Conservation (phyloP, 2,797 vertebrate species). For the Geotrypetes seraphini region DNA sequence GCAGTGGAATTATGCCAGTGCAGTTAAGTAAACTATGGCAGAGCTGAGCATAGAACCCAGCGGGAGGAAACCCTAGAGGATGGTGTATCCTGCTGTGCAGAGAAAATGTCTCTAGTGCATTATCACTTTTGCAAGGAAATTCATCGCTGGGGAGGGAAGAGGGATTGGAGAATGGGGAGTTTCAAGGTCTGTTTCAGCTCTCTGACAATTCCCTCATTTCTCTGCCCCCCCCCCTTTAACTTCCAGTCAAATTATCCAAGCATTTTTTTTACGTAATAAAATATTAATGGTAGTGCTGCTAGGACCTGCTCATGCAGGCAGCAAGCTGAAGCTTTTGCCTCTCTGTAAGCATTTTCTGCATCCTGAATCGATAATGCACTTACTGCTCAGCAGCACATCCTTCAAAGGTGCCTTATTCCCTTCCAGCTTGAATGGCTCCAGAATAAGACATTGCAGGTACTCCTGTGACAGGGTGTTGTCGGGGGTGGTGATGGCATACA, state of each 20-base stretch:
- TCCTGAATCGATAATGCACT: constrained; percentile 57
- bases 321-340: constrained; percentile 47
- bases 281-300: constrained; percentile 54
- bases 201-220: not conserved
- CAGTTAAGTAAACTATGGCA: no score
- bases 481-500: no score
- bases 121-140: no score
- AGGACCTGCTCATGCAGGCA: constrained; percentile 39
- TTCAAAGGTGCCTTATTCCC: not conserved
- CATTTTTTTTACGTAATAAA: constrained; percentile 43
- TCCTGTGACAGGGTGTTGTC: no score
- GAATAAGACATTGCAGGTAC: no score
- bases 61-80: no score
- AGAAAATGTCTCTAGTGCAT: no score
- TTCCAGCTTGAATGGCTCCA: no score
- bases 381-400: constrained; percentile 1
- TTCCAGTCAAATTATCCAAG: constrained; percentile 25
- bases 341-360: constrained; percentile 58
- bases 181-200: not conserved
- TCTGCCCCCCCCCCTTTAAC: constrained; percentile 15
- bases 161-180: rapidly evolving
- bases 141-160: not conserved
- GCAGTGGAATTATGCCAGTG: no score
- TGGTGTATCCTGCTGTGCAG: no score
- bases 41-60: no score